Evolutionary conservation across 2,113 vertebrate genomes (phyloP).

Genomic region (Oryzias celebensis): DNA sequence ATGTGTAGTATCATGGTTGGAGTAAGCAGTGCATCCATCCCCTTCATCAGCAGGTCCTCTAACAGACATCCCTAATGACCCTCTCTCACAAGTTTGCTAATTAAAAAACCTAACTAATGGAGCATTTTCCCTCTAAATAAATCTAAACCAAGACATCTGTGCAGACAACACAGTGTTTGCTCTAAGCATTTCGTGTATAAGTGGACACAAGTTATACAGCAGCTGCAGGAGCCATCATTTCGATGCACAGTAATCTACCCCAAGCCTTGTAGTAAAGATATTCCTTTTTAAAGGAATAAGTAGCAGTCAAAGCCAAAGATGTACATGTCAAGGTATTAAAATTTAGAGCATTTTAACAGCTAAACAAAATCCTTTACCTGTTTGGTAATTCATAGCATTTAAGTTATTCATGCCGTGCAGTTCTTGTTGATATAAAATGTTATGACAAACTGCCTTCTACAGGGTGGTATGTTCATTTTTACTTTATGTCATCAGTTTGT

Average conservation of each 20-base stretch:
- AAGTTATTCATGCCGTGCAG: constrained; percentile 45
- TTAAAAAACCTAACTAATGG: constrained; percentile 80
- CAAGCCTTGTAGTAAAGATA: constrained; percentile 21
- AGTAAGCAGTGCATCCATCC: constrained; percentile 60
- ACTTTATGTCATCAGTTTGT: constrained; percentile 25
- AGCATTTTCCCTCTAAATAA: constrained; percentile 78
- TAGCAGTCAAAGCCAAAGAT: constrained; percentile 11
- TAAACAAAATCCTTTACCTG: constrained; percentile 51
- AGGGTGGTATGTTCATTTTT: constrained; percentile 16
- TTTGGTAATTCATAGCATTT: constrained; percentile 32
- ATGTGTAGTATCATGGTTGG: constrained; percentile 28
- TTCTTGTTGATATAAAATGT: constrained; percentile 35
- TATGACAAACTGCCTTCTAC: constrained; percentile 18
- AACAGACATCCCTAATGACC: constrained; percentile 79
- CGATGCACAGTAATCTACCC: constrained; percentile 37
- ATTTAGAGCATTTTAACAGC: constrained; percentile 38
- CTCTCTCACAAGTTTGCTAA: constrained; percentile 77
- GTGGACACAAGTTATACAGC: constrained; percentile 33
- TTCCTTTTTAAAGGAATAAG: constrained; percentile 16
- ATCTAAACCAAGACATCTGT: constrained; percentile 73
- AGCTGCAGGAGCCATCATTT: constrained; percentile 50
- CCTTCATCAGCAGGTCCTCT: constrained; percentile 73
- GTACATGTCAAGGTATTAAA: constrained; percentile 31
- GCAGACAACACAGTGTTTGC: constrained; percentile 67
- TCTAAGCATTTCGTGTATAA: constrained; percentile 39